A percentile compares a stretch with the other conserved stretches of the same genome.
Conservation (phyloP, 1,140 invertebrate species). For the Neuroterus valhalla region DNA sequence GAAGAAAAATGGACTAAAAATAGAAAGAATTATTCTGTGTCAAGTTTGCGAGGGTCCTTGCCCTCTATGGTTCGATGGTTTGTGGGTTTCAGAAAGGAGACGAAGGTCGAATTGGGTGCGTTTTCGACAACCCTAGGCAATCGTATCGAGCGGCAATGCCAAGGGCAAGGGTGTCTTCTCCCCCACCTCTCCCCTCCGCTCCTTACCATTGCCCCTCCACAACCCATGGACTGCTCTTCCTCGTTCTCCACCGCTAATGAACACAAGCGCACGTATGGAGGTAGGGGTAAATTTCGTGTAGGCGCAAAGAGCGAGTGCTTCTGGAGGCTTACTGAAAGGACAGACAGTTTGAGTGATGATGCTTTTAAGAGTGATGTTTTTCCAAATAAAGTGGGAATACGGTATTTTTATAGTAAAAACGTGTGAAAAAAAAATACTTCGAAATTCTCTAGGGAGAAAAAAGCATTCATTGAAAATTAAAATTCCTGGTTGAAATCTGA, state of each 20-base stretch:
- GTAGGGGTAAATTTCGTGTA: not conserved
- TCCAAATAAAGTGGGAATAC: not conserved
- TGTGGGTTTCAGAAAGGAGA: not conserved
- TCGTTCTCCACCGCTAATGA: conserved; percentile 61
- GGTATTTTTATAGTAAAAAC: too few relatives aligned
- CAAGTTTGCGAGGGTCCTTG: too few relatives aligned
- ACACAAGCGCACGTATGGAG: conserved; percentile 47
- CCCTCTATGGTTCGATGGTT: not conserved
- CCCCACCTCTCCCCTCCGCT: conserved; percentile 54
- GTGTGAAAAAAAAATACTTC: too few relatives aligned
- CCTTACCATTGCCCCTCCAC: conserved; percentile 39
- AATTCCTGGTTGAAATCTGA: too few relatives aligned
- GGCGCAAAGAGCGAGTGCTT: conserved; percentile 1
- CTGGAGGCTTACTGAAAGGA: not conserved
- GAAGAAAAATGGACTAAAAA: too few relatives aligned
- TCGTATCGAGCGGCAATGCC: conserved; percentile 76
- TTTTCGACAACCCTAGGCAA: conserved; percentile 73
- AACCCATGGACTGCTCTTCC: conserved; percentile 57
- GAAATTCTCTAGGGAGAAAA: too few relatives aligned
- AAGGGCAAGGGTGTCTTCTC: conserved; percentile 75
- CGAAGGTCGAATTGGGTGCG: conserved; percentile 32
- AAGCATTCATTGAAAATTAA: too few relatives aligned
- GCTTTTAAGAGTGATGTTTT: not conserved
- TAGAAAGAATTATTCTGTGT: too few relatives aligned
- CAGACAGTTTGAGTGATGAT: conserved; percentile 15